A percentile compares a stretch with the other conserved stretches of the same genome.
phyloP scores from a whole-genome alignment of 2,113 vertebrate genomes.

The Caloenas nicobarica region DNA sequence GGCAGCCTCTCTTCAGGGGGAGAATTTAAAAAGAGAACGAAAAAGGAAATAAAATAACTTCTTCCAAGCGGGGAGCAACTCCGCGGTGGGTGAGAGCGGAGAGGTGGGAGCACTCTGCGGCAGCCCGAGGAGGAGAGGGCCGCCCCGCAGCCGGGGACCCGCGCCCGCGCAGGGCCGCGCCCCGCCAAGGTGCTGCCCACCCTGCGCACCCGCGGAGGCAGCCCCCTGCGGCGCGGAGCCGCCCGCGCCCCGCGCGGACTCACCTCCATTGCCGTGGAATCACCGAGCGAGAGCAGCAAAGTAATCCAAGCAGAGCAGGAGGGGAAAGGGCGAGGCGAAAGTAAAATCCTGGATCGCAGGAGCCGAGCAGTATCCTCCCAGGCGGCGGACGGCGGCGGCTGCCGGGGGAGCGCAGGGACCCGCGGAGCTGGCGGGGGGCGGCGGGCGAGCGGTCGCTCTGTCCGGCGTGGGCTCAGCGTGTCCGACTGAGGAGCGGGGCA shows the following conservation, averaged over 20 bases:
- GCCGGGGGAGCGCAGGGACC: slow-evolving; percentile 5
- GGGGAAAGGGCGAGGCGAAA: slow-evolving; percentile 30
- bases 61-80: background rate
- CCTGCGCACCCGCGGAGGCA: background rate
- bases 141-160: background rate
- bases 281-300: slow-evolving; percentile 49
- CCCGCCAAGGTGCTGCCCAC: background rate
- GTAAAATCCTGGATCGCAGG: slow-evolving; percentile 19
- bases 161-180: background rate
- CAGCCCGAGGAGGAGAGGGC: background rate
- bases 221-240: background rate
- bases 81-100: background rate
- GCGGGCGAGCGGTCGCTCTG: background rate
- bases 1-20: background rate
- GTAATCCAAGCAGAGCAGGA: slow-evolving; percentile 70
- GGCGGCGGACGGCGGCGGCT: slow-evolving; percentile 24
- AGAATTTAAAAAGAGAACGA: background rate
- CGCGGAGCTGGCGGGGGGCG: background rate
- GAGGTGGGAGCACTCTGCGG: background rate
- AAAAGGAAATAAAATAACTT: background rate
- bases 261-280: slow-evolving; percentile 72
- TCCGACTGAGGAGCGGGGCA: slow-evolving; percentile 67
- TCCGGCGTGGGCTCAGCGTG: slow-evolving; percentile 52
- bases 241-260: slow-evolving; percentile 21
- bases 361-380: slow-evolving; percentile 20